A percentile compares a stretch with the other conserved stretches of the same genome.
Conservation (phyloP, 2,797 vertebrate species). For the Pristis pectinata region DNA sequence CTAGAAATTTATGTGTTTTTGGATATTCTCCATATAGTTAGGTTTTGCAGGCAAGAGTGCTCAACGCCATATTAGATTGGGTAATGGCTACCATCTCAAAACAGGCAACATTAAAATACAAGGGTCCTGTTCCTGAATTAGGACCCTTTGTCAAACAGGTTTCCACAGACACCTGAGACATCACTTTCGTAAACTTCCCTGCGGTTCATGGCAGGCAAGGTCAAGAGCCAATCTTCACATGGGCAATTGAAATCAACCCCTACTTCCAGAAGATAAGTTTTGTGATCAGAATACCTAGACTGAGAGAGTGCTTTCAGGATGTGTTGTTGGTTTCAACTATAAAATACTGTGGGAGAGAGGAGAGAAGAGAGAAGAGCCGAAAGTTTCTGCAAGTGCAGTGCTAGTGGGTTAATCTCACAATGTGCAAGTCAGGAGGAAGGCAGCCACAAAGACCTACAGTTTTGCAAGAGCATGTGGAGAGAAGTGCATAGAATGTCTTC, state of each 20-base stretch:
- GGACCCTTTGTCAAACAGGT: neutral
- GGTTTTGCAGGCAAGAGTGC: neutral
- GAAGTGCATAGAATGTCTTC: neutral
- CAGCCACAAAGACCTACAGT: neutral
- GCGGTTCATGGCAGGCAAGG: neutral
- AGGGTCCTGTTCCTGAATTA: neutral
- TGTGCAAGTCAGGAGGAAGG: neutral
- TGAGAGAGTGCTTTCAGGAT: neutral
- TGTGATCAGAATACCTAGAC: neutral
- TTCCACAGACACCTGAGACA: too few relatives aligned
- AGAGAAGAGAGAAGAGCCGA: too few relatives aligned
- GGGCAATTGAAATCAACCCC: neutral
- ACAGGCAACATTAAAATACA: neutral
- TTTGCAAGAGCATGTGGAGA: neutral
- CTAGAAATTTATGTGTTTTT: neutral
- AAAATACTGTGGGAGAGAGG: neutral
- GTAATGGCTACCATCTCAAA: neutral
- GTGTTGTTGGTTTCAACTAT: neutral
- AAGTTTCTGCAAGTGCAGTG: neutral
- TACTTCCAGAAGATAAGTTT: neutral
- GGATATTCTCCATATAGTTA: too few relatives aligned
- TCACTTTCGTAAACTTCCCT: neutral
- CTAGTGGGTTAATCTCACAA: neutral
- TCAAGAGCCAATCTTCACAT: neutral
- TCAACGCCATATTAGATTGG: neutral